Percentiles rank a stretch among this genome's conserved stretches.
These are phyloP conservation scores for Struthidea cinerea DNA, from an alignment of 2,113 vertebrate species.

Conservation along the genomic window DNA sequence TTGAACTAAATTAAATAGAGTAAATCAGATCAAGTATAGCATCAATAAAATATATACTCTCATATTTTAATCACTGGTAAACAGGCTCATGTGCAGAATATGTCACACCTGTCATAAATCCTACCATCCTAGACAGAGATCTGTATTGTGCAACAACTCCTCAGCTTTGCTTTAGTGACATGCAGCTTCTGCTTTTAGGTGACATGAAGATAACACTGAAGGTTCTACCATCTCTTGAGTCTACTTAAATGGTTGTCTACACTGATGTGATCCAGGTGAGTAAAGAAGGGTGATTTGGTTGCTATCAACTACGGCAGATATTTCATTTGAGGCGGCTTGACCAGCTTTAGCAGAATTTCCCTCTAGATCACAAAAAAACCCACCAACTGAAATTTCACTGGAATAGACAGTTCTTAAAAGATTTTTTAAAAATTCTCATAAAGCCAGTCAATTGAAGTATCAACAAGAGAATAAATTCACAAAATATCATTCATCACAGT, in stretches of 20 bases:
- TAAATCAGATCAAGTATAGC: background rate
- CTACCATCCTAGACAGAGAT: background rate
- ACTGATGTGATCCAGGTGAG: background rate
- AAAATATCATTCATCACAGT: background rate
- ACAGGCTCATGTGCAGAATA: background rate
- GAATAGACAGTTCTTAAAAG: background rate
- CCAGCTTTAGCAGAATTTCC: background rate
- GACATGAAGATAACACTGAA: background rate
- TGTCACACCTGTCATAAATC: background rate
- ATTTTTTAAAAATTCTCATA: background rate
- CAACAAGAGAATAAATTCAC: background rate
- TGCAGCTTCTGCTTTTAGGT: background rate
- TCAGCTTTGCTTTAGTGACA: background rate
- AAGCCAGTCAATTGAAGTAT: background rate
- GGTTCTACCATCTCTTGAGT: background rate
- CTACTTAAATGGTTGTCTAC: background rate
- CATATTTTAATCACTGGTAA: conserved; percentile 6
- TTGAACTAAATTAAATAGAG: conserved; percentile 10
- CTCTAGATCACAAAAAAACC: background rate
- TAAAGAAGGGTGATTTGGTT: background rate
- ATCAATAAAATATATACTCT: background rate
- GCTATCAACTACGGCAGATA: background rate
- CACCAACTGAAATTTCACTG: background rate
- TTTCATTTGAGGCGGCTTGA: background rate
- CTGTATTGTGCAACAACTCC: background rate